phyloP scores from a whole-genome alignment of 2,888 invertebrate species.

The Polia nebulosa region DNA sequence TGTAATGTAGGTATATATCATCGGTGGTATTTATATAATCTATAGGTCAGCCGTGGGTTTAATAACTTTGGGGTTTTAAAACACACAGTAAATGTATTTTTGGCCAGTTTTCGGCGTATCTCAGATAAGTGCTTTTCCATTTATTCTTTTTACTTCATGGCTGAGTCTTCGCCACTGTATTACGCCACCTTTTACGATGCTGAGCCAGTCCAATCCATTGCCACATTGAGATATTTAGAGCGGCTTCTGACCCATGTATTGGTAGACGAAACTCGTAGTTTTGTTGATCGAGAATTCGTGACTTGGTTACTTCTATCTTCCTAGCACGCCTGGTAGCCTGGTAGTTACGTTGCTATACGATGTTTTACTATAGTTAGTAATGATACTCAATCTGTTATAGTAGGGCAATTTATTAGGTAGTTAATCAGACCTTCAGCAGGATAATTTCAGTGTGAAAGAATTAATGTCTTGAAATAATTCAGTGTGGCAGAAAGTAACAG shows the following conservation, averaged over 20 bases:
- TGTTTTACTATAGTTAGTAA: conserved; percentile 17
- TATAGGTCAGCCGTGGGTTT: not conserved
- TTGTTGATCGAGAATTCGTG: conserved; percentile 55
- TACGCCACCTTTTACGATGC: conserved; percentile 44
- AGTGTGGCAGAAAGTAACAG: not conserved
- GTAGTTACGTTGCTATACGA: conserved; percentile 3
- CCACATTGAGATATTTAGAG: conserved; percentile 52
- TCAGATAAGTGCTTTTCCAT: not conserved
- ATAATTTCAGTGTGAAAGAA: not conserved
- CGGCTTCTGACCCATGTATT: conserved; percentile 57
- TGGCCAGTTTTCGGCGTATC: not conserved
- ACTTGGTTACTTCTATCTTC: conserved; percentile 36
- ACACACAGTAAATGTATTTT: not conserved
- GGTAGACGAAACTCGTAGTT: conserved; percentile 54
- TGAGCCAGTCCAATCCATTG: conserved; percentile 55
- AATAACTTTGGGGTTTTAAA: conserved; percentile 4
- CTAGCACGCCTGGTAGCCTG: not conserved
- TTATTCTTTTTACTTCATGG: conserved; percentile 9
- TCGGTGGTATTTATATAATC: conserved; percentile 29
- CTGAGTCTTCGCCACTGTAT: conserved; percentile 6
- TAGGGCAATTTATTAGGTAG: not conserved
- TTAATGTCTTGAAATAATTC: not conserved
- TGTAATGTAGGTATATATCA: conserved; percentile 52
- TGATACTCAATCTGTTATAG: conserved; percentile 9
- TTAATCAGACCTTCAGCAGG: not conserved